Conservation (phyloP, 2,113 vertebrate genomes). For the Nettapus auritus region DNA sequence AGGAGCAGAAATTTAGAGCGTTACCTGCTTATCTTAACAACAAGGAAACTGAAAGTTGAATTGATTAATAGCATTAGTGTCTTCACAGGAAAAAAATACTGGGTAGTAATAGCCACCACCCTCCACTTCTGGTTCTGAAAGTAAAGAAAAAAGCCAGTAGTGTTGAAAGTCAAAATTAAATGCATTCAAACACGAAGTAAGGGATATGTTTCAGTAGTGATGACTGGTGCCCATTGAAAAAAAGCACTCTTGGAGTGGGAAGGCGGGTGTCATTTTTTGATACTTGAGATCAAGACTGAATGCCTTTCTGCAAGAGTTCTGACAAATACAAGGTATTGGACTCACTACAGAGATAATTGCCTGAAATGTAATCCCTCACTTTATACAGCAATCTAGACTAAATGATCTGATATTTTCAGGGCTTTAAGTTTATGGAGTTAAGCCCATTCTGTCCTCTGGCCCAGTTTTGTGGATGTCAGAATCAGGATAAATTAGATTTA, state of each 20-base stretch:
- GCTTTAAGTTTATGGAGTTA: conserved; percentile 2
- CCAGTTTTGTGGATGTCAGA: background rate
- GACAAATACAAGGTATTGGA: background rate
- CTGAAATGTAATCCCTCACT: background rate
- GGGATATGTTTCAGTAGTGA: background rate
- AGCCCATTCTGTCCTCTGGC: background rate
- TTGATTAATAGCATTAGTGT: background rate
- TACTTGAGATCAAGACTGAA: background rate
- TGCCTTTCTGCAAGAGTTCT: background rate
- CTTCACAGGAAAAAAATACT: background rate
- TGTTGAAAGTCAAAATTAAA: conserved; percentile 33
- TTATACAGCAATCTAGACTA: background rate
- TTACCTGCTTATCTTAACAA: background rate
- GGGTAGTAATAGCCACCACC: background rate
- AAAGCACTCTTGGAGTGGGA: background rate
- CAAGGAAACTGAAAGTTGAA: background rate
- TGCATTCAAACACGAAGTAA: background rate
- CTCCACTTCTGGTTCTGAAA: background rate
- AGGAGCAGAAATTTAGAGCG: background rate
- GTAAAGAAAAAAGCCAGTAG: background rate
- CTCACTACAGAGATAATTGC: background rate
- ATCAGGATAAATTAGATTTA: conserved; percentile 13
- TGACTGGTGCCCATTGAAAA: background rate
- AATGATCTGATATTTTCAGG: background rate
- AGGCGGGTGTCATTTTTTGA: background rate